Evolutionary conservation across 1,140 invertebrate genomes (phyloP).

Genomic region (Drosophila bocqueti): DNA sequence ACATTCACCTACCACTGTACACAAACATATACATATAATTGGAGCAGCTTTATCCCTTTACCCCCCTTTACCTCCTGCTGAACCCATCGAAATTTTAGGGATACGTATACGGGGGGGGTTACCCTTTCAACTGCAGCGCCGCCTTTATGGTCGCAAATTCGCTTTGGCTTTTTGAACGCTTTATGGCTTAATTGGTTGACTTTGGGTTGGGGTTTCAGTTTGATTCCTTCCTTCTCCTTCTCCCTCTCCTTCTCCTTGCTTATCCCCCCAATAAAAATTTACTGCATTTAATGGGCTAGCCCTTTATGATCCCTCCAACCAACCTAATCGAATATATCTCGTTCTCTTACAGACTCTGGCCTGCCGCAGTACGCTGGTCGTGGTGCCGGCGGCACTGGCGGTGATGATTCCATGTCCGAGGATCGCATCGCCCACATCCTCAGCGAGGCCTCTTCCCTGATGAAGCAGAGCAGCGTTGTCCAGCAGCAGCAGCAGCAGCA

Average conservation of each 20-base stretch:
- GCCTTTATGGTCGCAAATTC: constrained; percentile 79
- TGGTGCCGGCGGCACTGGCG: constrained; percentile 85
- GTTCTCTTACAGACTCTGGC: constrained; percentile 85
- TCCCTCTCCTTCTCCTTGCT: not conserved
- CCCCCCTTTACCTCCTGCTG: not conserved
- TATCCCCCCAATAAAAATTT: constrained; percentile 58
- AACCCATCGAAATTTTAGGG: constrained; percentile 18
- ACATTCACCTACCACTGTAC: constrained; percentile 10
- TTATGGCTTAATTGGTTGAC: constrained; percentile 78
- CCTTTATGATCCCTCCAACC: constrained; percentile 63
- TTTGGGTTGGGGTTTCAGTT: not conserved
- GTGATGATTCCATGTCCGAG: constrained; percentile 93
- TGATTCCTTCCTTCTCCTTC: not conserved
- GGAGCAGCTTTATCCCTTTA: constrained; percentile 8
- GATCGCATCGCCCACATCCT: constrained; percentile 97
- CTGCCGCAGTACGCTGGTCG: constrained; percentile 88
- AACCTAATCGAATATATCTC: constrained; percentile 4
- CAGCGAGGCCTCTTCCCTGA: constrained; percentile 93
- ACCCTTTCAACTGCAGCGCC: constrained; percentile 53
- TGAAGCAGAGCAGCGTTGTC: constrained; percentile 85
- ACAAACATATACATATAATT: constrained; percentile 22
- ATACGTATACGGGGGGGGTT: not conserved
- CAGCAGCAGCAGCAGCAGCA: constrained; percentile 35
- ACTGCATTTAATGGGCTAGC: constrained; percentile 68
- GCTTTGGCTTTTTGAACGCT: constrained; percentile 82